phyloP scores from a whole-genome alignment of 2,113 vertebrate genomes.

The Platichthys stellatus region DNA sequence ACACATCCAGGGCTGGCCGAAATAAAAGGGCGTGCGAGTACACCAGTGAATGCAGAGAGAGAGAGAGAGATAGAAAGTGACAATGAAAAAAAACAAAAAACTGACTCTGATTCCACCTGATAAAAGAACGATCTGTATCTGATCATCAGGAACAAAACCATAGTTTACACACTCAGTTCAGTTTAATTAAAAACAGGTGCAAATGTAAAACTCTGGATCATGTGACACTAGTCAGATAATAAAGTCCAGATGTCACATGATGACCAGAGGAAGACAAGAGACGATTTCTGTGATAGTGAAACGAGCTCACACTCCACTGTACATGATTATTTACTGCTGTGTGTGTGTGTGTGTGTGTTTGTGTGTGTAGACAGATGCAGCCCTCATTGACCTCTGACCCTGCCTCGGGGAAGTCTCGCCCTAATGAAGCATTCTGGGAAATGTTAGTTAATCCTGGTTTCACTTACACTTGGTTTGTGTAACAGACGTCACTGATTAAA shows the following conservation, averaged over 20 bases:
- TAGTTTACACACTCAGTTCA: no score
- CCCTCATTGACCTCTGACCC: conserved; percentile 21
- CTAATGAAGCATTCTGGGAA: not conserved
- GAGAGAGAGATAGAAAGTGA: conserved; percentile 5
- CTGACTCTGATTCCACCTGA: conserved; percentile 10
- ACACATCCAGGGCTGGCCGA: conserved; percentile 23
- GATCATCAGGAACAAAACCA: no score
- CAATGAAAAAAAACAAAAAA: no score
- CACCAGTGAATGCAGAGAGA: not conserved
- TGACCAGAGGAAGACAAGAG: no score
- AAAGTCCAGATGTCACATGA: no score
- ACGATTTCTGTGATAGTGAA: no score
- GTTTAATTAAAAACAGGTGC: no score
- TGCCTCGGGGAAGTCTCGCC: no score
- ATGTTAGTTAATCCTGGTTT: not conserved
- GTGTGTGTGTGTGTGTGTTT: not conserved
- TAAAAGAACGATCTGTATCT: not conserved
- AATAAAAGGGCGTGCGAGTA: conserved; percentile 13
- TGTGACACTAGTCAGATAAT: not conserved
- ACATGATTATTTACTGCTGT: no score
- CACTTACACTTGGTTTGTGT: no score
- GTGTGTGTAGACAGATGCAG: not conserved
- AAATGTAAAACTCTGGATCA: not conserved
- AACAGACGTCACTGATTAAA: no score
- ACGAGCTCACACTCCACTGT: not conserved